Evolutionary conservation across 2,113 vertebrate genomes (phyloP).

Genomic region (Entomyzon cyanotis): DNA sequence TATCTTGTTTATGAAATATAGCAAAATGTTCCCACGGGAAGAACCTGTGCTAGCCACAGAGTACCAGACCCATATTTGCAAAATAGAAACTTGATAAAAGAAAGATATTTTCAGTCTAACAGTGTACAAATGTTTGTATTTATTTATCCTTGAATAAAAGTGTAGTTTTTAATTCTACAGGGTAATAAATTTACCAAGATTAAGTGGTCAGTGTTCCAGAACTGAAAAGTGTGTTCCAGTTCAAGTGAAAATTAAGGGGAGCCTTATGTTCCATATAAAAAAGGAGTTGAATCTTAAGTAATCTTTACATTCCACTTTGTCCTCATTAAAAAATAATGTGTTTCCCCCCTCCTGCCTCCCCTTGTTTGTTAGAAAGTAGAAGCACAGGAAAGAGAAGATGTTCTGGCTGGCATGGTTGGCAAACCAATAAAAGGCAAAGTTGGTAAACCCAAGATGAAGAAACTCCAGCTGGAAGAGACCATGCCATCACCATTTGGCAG

Average conservation of each 20-base stretch:
- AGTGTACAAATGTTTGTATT: neutral
- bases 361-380: slow-evolving; percentile 82
- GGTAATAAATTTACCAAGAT: neutral
- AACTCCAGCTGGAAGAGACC: slow-evolving; percentile 92
- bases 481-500: slow-evolving; percentile 92
- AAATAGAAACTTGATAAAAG: neutral
- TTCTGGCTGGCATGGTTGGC: slow-evolving; percentile 79
- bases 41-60: too few relatives aligned
- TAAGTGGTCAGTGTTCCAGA: neutral
- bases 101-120: neutral
- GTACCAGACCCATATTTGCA: neutral
- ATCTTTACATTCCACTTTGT: neutral
- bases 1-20: too few relatives aligned
- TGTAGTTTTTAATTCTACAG: neutral
- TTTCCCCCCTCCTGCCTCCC: neutral
- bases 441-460: slow-evolving; percentile 95
- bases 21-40: too few relatives aligned
- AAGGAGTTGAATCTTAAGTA: neutral
- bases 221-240: neutral
- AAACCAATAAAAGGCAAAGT: slow-evolving; percentile 97
- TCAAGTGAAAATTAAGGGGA: neutral
- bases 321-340: neutral
- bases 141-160: neutral
- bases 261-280: neutral
- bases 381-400: slow-evolving; percentile 88